Evolutionary conservation across 2,888 invertebrate genomes (phyloP), one percentile per base, ranked within the genome.

Genomic region (Euphydryas editha): DNA sequence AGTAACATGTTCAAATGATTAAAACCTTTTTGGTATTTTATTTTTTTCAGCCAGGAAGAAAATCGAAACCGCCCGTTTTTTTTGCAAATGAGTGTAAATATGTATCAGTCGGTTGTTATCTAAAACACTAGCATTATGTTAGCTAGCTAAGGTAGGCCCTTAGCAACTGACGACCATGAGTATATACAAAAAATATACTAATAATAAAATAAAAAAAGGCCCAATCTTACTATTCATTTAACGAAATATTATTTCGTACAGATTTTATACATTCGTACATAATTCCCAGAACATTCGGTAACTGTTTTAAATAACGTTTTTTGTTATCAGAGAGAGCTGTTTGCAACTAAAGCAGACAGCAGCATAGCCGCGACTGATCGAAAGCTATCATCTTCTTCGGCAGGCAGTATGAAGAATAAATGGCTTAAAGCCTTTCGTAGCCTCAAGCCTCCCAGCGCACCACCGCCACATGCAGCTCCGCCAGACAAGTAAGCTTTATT

Each of bases 341-440:
- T 97, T 84, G 94, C 95, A 79, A 94, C 95, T 71, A 96, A 96
- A 90, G 93, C 96, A 70, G 96, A 96, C 79, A 94, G 95, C 82
- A 93, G 95, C 77, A 93, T 95, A 79, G 92, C 95, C 77, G 94
- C 94, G 81, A 93, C 95, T 76, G 97, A 97, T 88, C 95, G 97
- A 73, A 98, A 97, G 93, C 94, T 97, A 93, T 97, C 97, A 51
- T 95, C 96, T 61, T 95, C 96, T 67, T 97, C 97, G 75, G 96
- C 96, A 74, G 96, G 96, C 81, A 96, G 96, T 88, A 98, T 98
- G 95, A 98, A 98, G 93, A 98, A 97, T 86, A 98, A 98, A 94
- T 99, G 99, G 99, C 94, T 98, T 81, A 99, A 98, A 91, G 99
- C 99, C 74, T 98, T 99, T 94, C 96, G 97, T 87, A 98, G 97